These are phyloP conservation scores for Grantiella picta DNA, from an alignment of 2,113 vertebrate genomes.

Conservation along the genomic window DNA sequence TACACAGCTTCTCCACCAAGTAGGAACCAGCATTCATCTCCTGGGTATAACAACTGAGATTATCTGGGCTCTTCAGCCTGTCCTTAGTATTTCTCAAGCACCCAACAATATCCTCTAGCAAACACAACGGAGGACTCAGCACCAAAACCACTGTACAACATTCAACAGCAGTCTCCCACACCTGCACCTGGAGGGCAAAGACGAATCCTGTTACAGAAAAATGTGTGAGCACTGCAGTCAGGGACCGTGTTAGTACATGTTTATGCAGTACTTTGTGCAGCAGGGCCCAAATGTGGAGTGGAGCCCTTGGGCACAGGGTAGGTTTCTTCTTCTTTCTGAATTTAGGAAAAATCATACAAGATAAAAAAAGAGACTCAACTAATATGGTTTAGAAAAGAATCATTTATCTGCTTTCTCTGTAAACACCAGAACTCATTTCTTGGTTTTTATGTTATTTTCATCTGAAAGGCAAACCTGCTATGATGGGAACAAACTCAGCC, in stretches of 20 bases:
- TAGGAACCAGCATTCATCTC: background rate
- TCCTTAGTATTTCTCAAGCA: background rate
- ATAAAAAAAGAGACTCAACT: background rate
- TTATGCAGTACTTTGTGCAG: background rate
- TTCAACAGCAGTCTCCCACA: slow-evolving; percentile 1
- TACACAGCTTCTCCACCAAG: background rate
- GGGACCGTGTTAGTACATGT: slow-evolving; percentile 4
- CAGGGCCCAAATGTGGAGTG: background rate
- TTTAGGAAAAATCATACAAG: background rate
- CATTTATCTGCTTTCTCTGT: background rate
- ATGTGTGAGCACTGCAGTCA: background rate
- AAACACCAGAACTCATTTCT: background rate
- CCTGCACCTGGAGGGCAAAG: slow-evolving; percentile 45
- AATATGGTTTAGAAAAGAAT: background rate
- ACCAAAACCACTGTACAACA: background rate
- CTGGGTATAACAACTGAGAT: background rate
- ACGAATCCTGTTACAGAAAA: background rate
- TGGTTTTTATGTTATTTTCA: background rate
- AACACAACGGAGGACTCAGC: background rate
- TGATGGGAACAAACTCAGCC: background rate
- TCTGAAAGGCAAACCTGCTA: slow-evolving; percentile 6
- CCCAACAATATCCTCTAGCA: background rate
- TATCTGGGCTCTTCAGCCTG: background rate
- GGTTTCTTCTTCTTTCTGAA: background rate
- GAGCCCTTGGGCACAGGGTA: background rate